phyloP scores from a whole-genome alignment of 2,797 vertebrate genomes.

The Xiphophorus birchmanni region DNA sequence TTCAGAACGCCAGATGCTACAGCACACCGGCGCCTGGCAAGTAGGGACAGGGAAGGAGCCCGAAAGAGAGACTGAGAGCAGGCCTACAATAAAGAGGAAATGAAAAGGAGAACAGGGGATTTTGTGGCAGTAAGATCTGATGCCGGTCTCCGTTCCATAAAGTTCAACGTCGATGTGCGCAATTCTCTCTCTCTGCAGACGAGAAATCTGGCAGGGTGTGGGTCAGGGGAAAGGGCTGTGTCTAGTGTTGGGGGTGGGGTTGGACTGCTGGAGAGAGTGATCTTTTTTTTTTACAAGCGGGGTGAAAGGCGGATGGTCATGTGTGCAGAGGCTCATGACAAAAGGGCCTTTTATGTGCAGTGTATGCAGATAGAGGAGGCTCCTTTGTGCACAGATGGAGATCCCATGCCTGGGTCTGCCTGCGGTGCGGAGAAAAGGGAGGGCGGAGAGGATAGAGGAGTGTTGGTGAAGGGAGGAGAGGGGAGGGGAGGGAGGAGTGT shows the following conservation, averaged over 20 bases:
- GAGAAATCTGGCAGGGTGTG: slow-evolving; percentile 57
- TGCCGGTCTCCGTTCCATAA: slow-evolving; percentile 57
- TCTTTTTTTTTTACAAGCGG: slow-evolving; percentile 69
- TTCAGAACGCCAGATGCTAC: slow-evolving; percentile 67
- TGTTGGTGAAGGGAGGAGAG: slow-evolving; percentile 58
- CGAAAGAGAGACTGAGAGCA: slow-evolving; percentile 30
- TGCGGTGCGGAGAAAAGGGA: slow-evolving; percentile 70
- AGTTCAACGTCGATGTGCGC: slow-evolving; percentile 53
- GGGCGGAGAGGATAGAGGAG: slow-evolving; percentile 55
- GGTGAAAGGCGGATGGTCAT: slow-evolving; percentile 83
- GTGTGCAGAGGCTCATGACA: slow-evolving; percentile 83
- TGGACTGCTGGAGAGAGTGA: slow-evolving; percentile 67
- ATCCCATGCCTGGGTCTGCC: slow-evolving; percentile 81
- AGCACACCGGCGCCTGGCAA: slow-evolving; percentile 52
- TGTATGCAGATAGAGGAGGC: slow-evolving; percentile 86
- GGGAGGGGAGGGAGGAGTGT: slow-evolving; percentile 59
- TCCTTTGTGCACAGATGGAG: slow-evolving; percentile 85
- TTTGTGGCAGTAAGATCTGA: slow-evolving; percentile 52
- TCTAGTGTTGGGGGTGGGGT: slow-evolving; percentile 74
- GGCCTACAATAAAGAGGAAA: slow-evolving; percentile 40
- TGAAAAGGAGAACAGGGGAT: slow-evolving; percentile 38
- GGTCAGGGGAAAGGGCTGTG: slow-evolving; percentile 54
- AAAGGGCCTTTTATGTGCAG: slow-evolving; percentile 88
- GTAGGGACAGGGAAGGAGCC: slow-evolving; percentile 55
- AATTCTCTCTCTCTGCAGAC: slow-evolving; percentile 48